Conservation (phyloP, 2,113 vertebrate species). For the Gobiocypris rarus region DNA sequence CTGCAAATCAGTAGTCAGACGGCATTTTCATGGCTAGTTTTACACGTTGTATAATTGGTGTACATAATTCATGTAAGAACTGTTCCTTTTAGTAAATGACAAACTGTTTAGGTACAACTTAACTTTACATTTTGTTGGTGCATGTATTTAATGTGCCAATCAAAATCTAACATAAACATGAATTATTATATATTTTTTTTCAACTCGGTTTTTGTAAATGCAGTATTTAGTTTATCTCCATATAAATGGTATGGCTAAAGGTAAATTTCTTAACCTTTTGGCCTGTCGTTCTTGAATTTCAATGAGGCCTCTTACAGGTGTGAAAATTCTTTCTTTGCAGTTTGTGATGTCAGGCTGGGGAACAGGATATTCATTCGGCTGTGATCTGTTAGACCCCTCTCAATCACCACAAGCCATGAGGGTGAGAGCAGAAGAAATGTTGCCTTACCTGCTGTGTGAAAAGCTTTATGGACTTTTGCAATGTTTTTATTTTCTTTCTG, state of each 20-base stretch:
- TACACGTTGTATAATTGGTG: too few relatives aligned
- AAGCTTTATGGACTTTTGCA: neutral
- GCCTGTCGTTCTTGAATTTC: neutral
- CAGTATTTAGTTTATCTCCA: neutral
- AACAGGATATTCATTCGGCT: slow-evolving; percentile 89
- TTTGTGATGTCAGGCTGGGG: slow-evolving; percentile 98
- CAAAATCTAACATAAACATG: neutral
- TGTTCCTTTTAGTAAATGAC: too few relatives aligned
- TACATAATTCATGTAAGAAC: too few relatives aligned
- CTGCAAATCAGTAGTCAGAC: neutral
- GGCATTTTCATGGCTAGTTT: neutral
- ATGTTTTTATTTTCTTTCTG: too few relatives aligned
- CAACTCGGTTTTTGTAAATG: too few relatives aligned
- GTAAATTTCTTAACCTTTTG: neutral
- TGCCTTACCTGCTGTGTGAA: neutral
- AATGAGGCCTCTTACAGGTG: neutral
- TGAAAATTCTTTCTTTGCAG: slow-evolving; percentile 69
- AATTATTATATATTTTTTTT: too few relatives aligned
- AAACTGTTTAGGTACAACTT: too few relatives aligned
- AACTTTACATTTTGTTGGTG: too few relatives aligned
- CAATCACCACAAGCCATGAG: slow-evolving; percentile 84
- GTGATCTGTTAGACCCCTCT: slow-evolving; percentile 93
- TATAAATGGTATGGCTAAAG: neutral
- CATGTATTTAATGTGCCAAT: neutral
- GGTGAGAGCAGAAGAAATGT: slow-evolving; percentile 76